Evolutionary conservation across 2,888 invertebrate species (phyloP).

Genomic region (Apeira syringaria): DNA sequence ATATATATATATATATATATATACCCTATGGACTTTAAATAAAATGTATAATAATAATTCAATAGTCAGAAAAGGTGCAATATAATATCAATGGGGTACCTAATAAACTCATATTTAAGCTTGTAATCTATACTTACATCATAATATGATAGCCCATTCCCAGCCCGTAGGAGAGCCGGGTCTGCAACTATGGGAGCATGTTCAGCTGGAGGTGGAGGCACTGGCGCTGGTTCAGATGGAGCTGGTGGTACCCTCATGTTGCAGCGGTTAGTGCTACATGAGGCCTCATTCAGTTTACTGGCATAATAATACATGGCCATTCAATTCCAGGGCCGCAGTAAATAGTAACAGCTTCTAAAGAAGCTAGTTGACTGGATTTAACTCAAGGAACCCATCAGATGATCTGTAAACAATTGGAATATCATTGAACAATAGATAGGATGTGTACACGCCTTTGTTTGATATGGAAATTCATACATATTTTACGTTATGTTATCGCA

Average conservation of each 20-base stretch:
- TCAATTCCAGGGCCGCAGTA: slow-evolving; percentile 60
- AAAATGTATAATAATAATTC: too few species aligned
- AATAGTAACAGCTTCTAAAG: slow-evolving; percentile 42
- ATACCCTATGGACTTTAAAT: too few species aligned
- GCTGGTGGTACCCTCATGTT: slow-evolving; percentile 72
- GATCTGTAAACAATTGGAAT: slow-evolving; percentile 38
- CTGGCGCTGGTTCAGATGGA: slow-evolving; percentile 57
- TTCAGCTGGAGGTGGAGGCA: slow-evolving; percentile 61
- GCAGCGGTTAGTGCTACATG: slow-evolving; percentile 79
- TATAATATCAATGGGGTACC: too few species aligned
- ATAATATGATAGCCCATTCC: slow-evolving; percentile 71
- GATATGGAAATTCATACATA: slow-evolving; percentile 1
- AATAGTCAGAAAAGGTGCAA: too few species aligned
- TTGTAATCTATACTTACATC: too few species aligned
- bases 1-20: too few species aligned
- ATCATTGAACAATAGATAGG: slow-evolving; percentile 3
- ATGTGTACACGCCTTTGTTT: slow-evolving; percentile 7
- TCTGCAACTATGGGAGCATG: slow-evolving; percentile 65
- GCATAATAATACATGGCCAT: slow-evolving; percentile 89
- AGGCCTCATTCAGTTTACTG: slow-evolving; percentile 86
- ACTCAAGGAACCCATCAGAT: slow-evolving; percentile 51
- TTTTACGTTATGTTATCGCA: too few species aligned
- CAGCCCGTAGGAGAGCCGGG: slow-evolving; percentile 54
- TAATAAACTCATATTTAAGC: too few species aligned
- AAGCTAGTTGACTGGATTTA: slow-evolving; percentile 43